A percentile compares a stretch with the other conserved stretches of the same genome.
Evolutionary conservation across 2,113 vertebrate species (phyloP).

Genomic region (Vireo altiloquus): DNA sequence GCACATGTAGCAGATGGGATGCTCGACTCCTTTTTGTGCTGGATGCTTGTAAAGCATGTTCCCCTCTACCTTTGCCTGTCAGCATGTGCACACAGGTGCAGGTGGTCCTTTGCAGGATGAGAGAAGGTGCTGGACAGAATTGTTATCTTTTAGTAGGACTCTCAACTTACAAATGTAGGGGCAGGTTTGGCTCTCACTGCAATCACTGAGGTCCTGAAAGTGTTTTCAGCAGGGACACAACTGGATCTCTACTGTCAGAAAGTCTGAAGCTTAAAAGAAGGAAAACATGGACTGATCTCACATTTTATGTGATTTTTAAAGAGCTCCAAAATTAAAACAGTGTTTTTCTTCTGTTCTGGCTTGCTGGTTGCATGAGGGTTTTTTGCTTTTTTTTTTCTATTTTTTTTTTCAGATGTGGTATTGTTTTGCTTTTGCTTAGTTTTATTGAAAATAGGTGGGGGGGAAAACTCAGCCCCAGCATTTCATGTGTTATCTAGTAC

Average conservation of each 20-base stretch:
- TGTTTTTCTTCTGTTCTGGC: background rate
- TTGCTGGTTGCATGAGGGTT: background rate
- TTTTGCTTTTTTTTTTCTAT: background rate
- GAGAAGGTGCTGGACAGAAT: background rate
- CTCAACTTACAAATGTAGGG: background rate
- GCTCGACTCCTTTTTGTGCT: background rate
- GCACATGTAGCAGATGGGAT: background rate
- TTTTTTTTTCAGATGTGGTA: background rate
- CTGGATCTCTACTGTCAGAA: background rate
- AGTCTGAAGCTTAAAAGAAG: background rate
- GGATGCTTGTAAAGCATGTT: background rate
- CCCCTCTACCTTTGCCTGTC: background rate
- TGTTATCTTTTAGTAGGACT: background rate
- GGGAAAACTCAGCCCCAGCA: background rate
- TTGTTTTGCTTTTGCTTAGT: background rate
- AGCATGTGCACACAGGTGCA: background rate
- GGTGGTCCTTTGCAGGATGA: background rate
- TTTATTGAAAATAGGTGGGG: background rate
- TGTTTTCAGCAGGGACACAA: background rate
- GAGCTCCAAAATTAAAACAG: background rate
- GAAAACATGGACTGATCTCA: background rate
- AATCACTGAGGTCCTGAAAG: background rate
- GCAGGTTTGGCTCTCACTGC: background rate
- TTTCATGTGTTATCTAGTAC: background rate
- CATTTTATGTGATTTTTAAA: background rate